These are phyloP conservation scores for Electrophaes corylata DNA, from an alignment of 2,888 invertebrate species.

Conservation along the genomic window DNA sequence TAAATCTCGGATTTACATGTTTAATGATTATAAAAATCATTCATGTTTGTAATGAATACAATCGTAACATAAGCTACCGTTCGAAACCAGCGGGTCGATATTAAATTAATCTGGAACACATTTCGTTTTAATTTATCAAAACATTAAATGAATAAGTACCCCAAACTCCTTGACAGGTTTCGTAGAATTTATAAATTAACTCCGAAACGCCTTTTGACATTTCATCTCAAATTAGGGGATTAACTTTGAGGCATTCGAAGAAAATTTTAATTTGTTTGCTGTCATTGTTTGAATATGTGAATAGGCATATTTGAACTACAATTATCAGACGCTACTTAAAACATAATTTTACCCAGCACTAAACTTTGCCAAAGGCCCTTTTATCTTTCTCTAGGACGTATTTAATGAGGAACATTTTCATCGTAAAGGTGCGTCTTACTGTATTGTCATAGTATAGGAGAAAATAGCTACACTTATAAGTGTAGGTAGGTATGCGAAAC, in stretches of 20 bases:
- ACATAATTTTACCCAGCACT: not conserved
- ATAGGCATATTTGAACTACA: not conserved
- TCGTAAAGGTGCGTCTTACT: not conserved
- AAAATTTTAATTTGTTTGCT: not conserved
- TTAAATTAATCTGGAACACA: not conserved
- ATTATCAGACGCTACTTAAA: not conserved
- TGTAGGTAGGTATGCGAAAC: not conserved
- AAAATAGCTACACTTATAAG: not conserved
- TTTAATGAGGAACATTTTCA: not conserved
- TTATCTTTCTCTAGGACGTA: not conserved
- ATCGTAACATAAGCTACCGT: too few relatives aligned
- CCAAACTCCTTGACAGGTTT: not conserved
- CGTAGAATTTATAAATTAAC: conserved; percentile 45
- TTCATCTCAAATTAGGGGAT: not conserved
- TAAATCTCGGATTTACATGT: too few relatives aligned
- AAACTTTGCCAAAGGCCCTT: not conserved
- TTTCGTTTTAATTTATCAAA: conserved; percentile 1
- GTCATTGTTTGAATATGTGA: not conserved
- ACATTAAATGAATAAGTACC: not conserved
- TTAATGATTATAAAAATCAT: too few relatives aligned
- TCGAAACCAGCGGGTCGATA: too few relatives aligned
- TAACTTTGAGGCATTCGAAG: not conserved
- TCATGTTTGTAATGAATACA: too few relatives aligned
- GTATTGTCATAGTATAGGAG: not conserved
- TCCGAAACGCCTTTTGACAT: conserved; percentile 35